These are phyloP conservation scores for Forpus xanthops DNA, from an alignment of 2,797 vertebrate species.

Conservation along the genomic window DNA sequence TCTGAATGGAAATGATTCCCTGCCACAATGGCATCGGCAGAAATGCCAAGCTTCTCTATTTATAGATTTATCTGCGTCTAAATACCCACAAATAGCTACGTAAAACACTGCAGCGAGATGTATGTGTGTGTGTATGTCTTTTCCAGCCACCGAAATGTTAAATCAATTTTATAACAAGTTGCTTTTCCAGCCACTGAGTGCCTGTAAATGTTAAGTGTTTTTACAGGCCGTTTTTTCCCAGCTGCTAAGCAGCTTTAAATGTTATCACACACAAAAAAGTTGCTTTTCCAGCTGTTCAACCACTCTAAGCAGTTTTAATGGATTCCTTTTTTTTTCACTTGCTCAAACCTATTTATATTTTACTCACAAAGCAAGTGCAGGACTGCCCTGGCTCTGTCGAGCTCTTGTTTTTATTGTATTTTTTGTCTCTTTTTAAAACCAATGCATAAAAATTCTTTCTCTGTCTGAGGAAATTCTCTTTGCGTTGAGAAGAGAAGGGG, in stretches of 20 bases:
- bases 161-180: slow-evolving; percentile 82
- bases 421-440: slow-evolving; percentile 40
- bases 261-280: slow-evolving; percentile 58
- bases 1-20: slow-evolving; percentile 3
- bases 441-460: slow-evolving; percentile 76
- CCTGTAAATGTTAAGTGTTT: slow-evolving; percentile 82
- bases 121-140: slow-evolving; percentile 69
- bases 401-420: slow-evolving; percentile 77
- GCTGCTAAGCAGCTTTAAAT: slow-evolving; percentile 78
- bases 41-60: slow-evolving; percentile 51
- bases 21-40: slow-evolving; percentile 32
- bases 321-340: slow-evolving; percentile 68
- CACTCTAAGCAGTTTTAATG: slow-evolving; percentile 73
- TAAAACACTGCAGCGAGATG: slow-evolving; percentile 52
- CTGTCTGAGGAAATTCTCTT: slow-evolving; percentile 34
- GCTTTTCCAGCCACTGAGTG: slow-evolving; percentile 80
- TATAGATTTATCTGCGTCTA: slow-evolving; percentile 57
- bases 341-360: slow-evolving; percentile 80
- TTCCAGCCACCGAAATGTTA: slow-evolving; percentile 78
- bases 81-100: slow-evolving; percentile 70
- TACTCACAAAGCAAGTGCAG: slow-evolving; percentile 80
- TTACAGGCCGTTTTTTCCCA: slow-evolving; percentile 78
- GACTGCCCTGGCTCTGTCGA: slow-evolving; percentile 72
- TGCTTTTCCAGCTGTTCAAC: slow-evolving; percentile 78
- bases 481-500: slow-evolving; percentile 53